Evolutionary conservation across 2,888 invertebrate species (phyloP).

Genomic region (Eugnorisma glareosa): DNA sequence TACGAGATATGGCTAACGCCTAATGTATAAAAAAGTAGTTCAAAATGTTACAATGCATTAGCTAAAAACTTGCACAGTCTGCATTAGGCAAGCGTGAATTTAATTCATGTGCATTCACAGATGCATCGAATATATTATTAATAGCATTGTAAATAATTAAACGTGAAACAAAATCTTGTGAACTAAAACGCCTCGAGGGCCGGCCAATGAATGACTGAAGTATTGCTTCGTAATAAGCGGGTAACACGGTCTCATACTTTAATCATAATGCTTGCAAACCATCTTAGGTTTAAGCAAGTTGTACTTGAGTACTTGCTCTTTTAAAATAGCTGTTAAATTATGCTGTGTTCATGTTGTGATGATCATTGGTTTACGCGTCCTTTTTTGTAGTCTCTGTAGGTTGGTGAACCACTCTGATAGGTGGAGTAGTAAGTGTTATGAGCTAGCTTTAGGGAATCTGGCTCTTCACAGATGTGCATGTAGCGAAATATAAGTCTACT

Average conservation of each 20-base stretch:
- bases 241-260: constrained; percentile 20
- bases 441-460: background rate
- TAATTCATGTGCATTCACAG: constrained; percentile 7
- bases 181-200: constrained; percentile 36
- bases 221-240: constrained; percentile 51
- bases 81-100: background rate
- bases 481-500: background rate
- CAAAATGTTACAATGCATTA: too few species aligned
- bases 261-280: constrained; percentile 34
- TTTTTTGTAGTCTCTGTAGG: background rate
- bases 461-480: background rate
- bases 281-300: constrained; percentile 33
- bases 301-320: constrained; percentile 24
- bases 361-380: background rate
- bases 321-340: constrained; percentile 3
- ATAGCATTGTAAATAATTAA: constrained; percentile 50
- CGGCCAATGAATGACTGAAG: constrained; percentile 4
- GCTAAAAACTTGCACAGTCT: background rate
- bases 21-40: too few species aligned
- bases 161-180: constrained; percentile 9
- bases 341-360: constrained; percentile 4
- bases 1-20: background rate
- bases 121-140: constrained; percentile 32
- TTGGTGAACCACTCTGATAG: background rate
- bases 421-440: background rate